Evolutionary conservation across 2,888 invertebrate species (phyloP).

Genomic region (Epinotia nisella): DNA sequence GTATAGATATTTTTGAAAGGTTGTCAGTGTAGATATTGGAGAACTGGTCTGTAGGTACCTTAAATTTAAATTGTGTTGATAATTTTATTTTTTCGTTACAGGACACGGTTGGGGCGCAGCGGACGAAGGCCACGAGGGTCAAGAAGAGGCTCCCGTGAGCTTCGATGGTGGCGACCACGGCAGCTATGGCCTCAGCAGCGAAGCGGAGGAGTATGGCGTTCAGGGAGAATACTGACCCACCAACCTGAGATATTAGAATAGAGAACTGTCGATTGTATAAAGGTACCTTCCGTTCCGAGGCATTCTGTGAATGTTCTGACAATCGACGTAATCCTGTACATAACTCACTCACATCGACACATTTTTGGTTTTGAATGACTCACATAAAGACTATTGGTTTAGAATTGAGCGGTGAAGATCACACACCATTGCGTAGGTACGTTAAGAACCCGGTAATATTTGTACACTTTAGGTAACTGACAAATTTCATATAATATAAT

Average conservation of each 20-base stretch:
- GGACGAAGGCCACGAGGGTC: conserved; percentile 69
- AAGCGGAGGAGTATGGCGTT: conserved; percentile 63
- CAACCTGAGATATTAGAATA: neutral
- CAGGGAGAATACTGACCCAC: conserved; percentile 59
- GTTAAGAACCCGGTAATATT: too few species aligned
- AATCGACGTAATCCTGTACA: conserved; percentile 16
- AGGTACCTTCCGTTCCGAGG: conserved; percentile 1
- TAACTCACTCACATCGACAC: conserved; percentile 28
- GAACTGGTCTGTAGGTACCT: too few species aligned
- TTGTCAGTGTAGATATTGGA: too few species aligned
- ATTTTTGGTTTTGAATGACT: conserved; percentile 39
- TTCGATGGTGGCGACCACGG: conserved; percentile 73
- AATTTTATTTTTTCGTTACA: conserved; percentile 51
- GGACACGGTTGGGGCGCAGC: conserved; percentile 78
- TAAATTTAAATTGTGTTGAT: neutral
- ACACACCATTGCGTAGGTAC: neutral
- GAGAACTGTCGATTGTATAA: conserved; percentile 5
- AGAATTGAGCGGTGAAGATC: neutral
- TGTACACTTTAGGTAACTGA: too few species aligned
- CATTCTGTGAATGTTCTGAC: conserved; percentile 14
- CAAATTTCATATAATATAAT: too few species aligned
- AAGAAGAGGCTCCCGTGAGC: conserved; percentile 74
- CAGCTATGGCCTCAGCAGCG: conserved; percentile 65
- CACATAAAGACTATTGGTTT: neutral
- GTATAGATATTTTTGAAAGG: too few species aligned